Conservation (phyloP, 2,888 invertebrate species). For the Pycnomerus fuliginosus region DNA sequence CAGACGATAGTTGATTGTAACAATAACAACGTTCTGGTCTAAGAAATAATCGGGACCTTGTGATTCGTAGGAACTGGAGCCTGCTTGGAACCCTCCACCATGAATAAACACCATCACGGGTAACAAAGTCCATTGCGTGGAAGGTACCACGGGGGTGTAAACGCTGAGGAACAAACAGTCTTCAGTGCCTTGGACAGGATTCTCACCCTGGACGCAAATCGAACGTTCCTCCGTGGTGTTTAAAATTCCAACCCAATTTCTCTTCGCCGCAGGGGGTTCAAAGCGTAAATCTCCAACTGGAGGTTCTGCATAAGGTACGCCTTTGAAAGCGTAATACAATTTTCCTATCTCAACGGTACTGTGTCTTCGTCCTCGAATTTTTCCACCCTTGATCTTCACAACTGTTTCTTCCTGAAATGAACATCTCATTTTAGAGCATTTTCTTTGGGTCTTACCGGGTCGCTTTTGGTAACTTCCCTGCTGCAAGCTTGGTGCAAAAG, state of each 20-base stretch:
- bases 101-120: slow-evolving; percentile 31
- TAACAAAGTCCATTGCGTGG: background rate
- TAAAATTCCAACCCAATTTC: slow-evolving; percentile 27
- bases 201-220: slow-evolving; percentile 25
- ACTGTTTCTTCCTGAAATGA: slow-evolving; percentile 5
- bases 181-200: slow-evolving; percentile 25
- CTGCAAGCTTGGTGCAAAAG: no score
- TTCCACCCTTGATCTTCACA: slow-evolving; percentile 25
- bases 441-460: background rate
- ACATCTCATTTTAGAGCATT: background rate
- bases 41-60: slow-evolving; percentile 31
- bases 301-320: slow-evolving; percentile 31
- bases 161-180: slow-evolving; percentile 34
- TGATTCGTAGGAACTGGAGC: slow-evolving; percentile 24
- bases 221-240: slow-evolving; percentile 26
- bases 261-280: slow-evolving; percentile 51
- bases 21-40: slow-evolving; percentile 30
- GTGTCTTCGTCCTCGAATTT: slow-evolving; percentile 24
- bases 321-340: slow-evolving; percentile 23
- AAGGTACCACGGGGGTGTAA: slow-evolving; percentile 28
- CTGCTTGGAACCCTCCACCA: slow-evolving; percentile 31
- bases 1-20: slow-evolving; percentile 33
- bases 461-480: no score
- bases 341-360: slow-evolving; percentile 11
- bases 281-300: slow-evolving; percentile 23